Conservation (phyloP, 2,113 vertebrate species). For the Reinhardtius hippoglossoides region DNA sequence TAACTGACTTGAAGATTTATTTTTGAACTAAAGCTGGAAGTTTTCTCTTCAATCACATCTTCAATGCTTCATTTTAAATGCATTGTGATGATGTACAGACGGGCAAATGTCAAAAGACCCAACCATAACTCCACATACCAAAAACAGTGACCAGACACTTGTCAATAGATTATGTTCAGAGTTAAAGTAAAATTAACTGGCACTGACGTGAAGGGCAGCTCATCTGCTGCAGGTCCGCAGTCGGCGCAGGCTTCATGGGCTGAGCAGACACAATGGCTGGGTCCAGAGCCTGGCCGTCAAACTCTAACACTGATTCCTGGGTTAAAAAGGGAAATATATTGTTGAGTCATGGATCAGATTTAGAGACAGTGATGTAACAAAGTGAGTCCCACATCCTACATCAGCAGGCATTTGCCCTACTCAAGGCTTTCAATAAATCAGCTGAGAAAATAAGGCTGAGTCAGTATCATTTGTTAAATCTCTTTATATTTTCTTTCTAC, state of each 20-base stretch:
- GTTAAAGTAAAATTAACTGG: background rate
- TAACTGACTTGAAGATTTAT: no score
- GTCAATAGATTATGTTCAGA: background rate
- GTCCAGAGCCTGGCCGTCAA: constrained; percentile 95
- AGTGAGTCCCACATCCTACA: background rate
- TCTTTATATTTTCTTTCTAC: background rate
- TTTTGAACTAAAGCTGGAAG: no score
- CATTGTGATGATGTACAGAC: no score
- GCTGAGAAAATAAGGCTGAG: background rate
- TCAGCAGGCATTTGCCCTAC: background rate
- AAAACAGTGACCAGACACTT: background rate
- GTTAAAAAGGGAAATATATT: background rate
- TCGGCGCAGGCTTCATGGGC: constrained; percentile 93
- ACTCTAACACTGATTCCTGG: constrained; percentile 98
- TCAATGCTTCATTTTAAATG: background rate
- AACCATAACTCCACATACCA: no score
- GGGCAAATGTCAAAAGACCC: no score
- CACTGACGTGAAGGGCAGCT: constrained; percentile 89
- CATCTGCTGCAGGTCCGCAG: constrained; percentile 91
- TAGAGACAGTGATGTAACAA: background rate
- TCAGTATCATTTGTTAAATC: background rate
- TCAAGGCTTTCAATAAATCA: background rate
- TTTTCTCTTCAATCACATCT: no score
- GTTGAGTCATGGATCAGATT: background rate
- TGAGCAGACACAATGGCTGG: constrained; percentile 98